phyloP scores from a whole-genome alignment of 2,797 vertebrate genomes.

The Synanceia verrucosa region DNA sequence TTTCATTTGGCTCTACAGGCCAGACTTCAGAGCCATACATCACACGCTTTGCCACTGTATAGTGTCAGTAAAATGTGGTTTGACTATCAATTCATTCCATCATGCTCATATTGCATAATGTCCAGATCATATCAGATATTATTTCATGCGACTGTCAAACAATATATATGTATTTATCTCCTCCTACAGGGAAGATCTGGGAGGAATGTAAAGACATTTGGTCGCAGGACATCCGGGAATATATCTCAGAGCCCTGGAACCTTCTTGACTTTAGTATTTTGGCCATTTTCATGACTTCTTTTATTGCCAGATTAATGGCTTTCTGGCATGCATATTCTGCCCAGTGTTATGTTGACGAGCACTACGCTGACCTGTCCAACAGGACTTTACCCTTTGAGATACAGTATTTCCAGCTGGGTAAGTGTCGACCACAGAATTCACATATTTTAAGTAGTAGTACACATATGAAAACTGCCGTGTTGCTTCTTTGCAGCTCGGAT shows the following conservation, averaged over 20 bases:
- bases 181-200: conserved; percentile 94
- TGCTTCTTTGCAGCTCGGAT: conserved; percentile 88
- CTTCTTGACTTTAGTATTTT: conserved; percentile 97
- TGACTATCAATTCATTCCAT: not conserved
- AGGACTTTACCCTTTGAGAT: conserved; percentile 88
- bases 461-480: conserved; percentile 5
- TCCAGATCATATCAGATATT: not conserved
- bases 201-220: conserved; percentile 96
- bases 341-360: conserved; percentile 89
- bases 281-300: conserved; percentile 94
- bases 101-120: not conserved
- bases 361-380: conserved; percentile 84
- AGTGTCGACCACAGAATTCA: conserved; percentile 63
- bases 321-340: conserved; percentile 94
- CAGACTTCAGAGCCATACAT: not conserved
- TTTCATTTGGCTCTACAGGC: not conserved
- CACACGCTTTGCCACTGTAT: not conserved
- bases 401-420: conserved; percentile 94
- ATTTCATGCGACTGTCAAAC: not conserved
- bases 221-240: conserved; percentile 94
- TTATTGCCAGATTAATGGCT: conserved; percentile 95
- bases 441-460: not conserved
- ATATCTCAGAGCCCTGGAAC: conserved; percentile 95
- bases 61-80: not conserved
- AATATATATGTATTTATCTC: conserved; percentile 8